phyloP scores from a whole-genome alignment of 2,797 vertebrate species.

The Pseudochromis fuscus region DNA sequence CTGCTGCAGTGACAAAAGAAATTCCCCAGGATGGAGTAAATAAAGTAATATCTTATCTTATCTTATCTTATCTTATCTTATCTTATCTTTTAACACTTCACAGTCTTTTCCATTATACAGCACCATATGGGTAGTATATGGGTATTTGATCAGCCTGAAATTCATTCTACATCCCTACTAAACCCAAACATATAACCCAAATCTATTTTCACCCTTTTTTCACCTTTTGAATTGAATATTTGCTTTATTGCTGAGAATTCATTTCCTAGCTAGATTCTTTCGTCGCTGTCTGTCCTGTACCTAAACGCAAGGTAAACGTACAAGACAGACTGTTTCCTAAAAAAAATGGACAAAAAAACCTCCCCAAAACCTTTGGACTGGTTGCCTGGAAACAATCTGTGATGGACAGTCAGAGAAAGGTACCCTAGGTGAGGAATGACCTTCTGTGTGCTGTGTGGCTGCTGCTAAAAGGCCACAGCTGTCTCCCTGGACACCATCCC shows the following conservation, averaged over 20 bases:
- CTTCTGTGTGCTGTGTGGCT: slow-evolving; percentile 78
- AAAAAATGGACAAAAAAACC: slow-evolving; percentile 24
- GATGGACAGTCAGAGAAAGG: slow-evolving; percentile 74
- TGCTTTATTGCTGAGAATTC: neutral
- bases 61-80: no score
- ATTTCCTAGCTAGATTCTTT: neutral
- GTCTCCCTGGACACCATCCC: slow-evolving; percentile 77
- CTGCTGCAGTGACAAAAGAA: no score
- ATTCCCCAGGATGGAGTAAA: no score
- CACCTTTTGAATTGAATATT: neutral
- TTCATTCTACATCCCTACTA: neutral
- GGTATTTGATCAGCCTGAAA: no score
- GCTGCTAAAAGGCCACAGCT: slow-evolving; percentile 79
- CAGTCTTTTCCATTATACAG: no score
- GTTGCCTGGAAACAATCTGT: slow-evolving; percentile 81
- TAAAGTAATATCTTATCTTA: no score
- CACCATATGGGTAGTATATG: no score
- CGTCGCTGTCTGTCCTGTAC: neutral
- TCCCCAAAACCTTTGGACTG: slow-evolving; percentile 40
- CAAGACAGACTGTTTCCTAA: slow-evolving; percentile 20
- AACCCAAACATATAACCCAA: neutral
- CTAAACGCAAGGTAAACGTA: slow-evolving; percentile 27
- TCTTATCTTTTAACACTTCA: no score
- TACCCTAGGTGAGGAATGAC: slow-evolving; percentile 82
- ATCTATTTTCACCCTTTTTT: no score